Percentiles rank a stretch among this genome's conserved stretches.
These are phyloP conservation scores for Selenia dentaria DNA, from an alignment of 2,888 invertebrate species.

Conservation along the genomic window DNA sequence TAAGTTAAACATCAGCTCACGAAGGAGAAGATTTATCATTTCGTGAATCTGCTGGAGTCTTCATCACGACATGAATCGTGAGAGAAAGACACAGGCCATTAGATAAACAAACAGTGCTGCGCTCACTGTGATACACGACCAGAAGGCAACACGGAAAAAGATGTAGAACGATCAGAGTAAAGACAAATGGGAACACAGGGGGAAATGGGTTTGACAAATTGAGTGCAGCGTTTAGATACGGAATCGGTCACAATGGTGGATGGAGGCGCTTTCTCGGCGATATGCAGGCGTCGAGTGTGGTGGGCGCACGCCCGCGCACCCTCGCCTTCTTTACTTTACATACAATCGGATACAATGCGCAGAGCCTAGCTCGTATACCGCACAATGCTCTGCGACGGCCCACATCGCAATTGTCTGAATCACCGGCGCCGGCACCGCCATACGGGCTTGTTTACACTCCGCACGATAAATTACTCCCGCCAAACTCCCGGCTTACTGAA, in stretches of 20 bases:
- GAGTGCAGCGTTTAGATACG: constrained; percentile 21
- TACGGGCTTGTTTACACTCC: constrained; percentile 74
- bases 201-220: constrained; percentile 20
- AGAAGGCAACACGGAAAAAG: constrained; percentile 17
- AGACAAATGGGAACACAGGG: constrained; percentile 13
- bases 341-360: constrained; percentile 71
- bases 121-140: constrained; percentile 29
- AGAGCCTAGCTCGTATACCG: constrained; percentile 39
- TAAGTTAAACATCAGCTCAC: constrained; percentile 48
- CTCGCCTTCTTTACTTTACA: constrained; percentile 80
- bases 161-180: constrained; percentile 4
- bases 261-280: constrained; percentile 62
- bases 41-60: constrained; percentile 70
- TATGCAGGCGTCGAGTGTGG: constrained; percentile 47
- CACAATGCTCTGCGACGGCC: constrained; percentile 62
- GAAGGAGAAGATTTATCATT: constrained; percentile 60
- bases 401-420: constrained; percentile 78
- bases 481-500: constrained; percentile 45
- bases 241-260: constrained; percentile 23
- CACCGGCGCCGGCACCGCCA: constrained; percentile 65
- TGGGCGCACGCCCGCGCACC: constrained; percentile 73
- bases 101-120: constrained; percentile 47
- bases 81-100: constrained; percentile 46
- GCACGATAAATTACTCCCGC: constrained; percentile 69
- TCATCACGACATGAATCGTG: constrained; percentile 66